Evolutionary conservation across 2,797 vertebrate genomes (phyloP).

Genomic region (Tokudaia tokunoshimensis): DNA sequence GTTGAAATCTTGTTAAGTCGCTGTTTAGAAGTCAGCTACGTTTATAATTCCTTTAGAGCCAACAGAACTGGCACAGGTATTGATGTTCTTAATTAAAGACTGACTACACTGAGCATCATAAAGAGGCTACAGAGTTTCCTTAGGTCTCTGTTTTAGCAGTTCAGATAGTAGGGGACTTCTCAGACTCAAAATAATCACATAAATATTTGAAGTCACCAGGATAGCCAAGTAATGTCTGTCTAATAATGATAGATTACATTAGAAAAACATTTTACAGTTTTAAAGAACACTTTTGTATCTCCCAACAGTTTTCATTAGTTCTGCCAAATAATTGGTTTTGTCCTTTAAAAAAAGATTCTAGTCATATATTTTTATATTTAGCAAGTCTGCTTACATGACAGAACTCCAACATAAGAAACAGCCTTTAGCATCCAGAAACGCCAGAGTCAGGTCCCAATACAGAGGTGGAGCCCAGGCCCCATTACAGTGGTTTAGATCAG

Average conservation of each 20-base stretch:
- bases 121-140: not conserved
- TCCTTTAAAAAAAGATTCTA: not conserved
- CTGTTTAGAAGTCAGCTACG: not conserved
- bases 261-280: conserved; percentile 44
- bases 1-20: conserved; percentile 4
- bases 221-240: conserved; percentile 36
- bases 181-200: not conserved
- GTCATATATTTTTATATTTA: not conserved
- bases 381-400: not conserved
- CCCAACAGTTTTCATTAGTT: conserved; percentile 2
- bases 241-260: conserved; percentile 12
- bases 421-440: not conserved
- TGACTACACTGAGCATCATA: not conserved
- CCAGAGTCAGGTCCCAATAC: not conserved
- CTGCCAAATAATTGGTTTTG: conserved; percentile 41
- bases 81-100: conserved; percentile 27
- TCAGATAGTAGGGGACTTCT: not conserved
- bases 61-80: not conserved
- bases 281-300: conserved; percentile 7
- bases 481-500: not conserved
- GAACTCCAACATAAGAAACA: not conserved
- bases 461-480: not conserved
- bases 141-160: conserved; percentile 7
- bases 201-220: conserved; percentile 16
- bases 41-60: conserved; percentile 42